Conservation (phyloP, 2,797 vertebrate genomes). For the Catostomus latipinnis region DNA sequence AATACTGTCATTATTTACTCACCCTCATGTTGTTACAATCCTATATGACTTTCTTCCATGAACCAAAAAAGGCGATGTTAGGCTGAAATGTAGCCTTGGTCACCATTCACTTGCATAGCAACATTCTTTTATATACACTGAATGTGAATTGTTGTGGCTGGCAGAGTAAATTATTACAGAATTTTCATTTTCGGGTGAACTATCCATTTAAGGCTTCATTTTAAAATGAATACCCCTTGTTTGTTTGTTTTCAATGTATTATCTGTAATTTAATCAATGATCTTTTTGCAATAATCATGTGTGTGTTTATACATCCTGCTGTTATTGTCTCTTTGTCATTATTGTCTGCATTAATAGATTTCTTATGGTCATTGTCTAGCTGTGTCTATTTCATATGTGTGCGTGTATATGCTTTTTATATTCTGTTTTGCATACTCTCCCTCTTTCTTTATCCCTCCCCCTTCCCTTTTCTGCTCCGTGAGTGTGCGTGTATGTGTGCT, state of each 20-base stretch:
- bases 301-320: background rate
- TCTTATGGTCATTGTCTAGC: slow-evolving; percentile 4
- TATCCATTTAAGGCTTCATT: too few species aligned
- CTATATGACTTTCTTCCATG: too few species aligned
- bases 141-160: too few species aligned
- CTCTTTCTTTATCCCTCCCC: background rate
- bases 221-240: background rate
- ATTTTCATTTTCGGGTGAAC: too few species aligned
- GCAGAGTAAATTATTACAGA: too few species aligned
- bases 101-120: too few species aligned
- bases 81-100: too few species aligned
- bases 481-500: slow-evolving; percentile 19
- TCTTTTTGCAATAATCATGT: background rate
- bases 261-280: background rate
- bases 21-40: too few species aligned
- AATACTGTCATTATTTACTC: too few species aligned
- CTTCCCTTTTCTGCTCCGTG: slow-evolving; percentile 12
- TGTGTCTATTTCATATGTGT: slow-evolving; percentile 12
- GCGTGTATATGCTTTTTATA: background rate
- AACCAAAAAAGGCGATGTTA: too few species aligned
- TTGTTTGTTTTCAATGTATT: background rate
- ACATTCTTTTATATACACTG: too few species aligned
- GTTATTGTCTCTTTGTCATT: background rate
- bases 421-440: background rate
- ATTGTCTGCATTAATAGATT: background rate